A percentile compares a stretch with the other conserved stretches of the same genome.
These are phyloP conservation scores for Xylota segnis DNA, from an alignment of 2,888 invertebrate genomes.

Conservation along the genomic window DNA sequence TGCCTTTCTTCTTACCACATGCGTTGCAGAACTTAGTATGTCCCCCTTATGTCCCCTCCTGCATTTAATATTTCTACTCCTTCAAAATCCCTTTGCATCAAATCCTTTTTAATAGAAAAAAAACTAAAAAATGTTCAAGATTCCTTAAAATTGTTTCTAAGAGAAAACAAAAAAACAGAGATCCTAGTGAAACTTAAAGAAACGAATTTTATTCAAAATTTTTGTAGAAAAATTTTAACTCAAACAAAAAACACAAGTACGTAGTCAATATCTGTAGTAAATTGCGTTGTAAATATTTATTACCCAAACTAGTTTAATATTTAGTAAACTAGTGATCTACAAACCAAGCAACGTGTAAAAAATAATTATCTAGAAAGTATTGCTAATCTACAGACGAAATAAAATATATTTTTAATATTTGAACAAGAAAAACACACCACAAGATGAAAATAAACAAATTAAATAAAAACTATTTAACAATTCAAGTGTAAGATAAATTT, in stretches of 20 bases:
- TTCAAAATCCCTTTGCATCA: too few species aligned
- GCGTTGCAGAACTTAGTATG: not conserved
- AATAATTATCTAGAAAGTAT: conserved; percentile 7
- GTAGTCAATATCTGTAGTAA: conserved; percentile 36
- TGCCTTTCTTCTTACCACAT: too few species aligned
- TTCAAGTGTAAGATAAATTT: conserved; percentile 61
- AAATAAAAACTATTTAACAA: conserved; percentile 31
- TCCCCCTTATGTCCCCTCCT: too few species aligned
- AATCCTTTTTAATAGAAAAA: too few species aligned
- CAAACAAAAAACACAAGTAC: not conserved
- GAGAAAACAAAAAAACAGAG: conserved; percentile 18
- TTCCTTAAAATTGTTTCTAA: conserved; percentile 53
- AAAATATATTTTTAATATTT: conserved; percentile 72
- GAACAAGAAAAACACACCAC: conserved; percentile 43
- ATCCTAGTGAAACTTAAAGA: conserved; percentile 37
- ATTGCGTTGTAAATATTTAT: conserved; percentile 34
- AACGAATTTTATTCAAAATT: conserved; percentile 16
- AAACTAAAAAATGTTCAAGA: not conserved
- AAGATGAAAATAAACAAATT: conserved; percentile 21
- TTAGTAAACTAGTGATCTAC: conserved; percentile 11
- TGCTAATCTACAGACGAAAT: conserved; percentile 7
- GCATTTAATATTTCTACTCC: too few species aligned
- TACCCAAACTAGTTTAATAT: conserved; percentile 16
- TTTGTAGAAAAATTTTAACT: conserved; percentile 46
- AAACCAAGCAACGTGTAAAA: conserved; percentile 17